A percentile compares a stretch with the other conserved stretches of the same genome.
Conservation (phyloP, 2,113 vertebrate species). For the Paradoxurus hermaphroditus region DNA sequence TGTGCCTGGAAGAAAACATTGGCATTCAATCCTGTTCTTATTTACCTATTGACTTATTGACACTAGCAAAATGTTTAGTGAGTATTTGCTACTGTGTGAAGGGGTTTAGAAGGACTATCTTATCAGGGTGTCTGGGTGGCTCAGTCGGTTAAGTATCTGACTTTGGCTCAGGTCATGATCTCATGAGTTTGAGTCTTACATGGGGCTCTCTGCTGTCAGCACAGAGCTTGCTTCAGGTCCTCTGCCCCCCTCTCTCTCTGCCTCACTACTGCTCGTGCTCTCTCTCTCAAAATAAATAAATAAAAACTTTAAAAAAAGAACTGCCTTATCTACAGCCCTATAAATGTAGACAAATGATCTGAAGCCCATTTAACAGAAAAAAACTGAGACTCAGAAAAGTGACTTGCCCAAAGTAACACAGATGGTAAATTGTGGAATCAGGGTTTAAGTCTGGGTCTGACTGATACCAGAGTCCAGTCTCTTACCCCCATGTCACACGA, state of each 20-base stretch:
- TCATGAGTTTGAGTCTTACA: no score
- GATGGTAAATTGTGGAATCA: not conserved
- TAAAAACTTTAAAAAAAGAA: no score
- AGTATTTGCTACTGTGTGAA: not conserved
- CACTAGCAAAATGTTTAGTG: not conserved
- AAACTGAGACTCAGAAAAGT: slow-evolving; percentile 11
- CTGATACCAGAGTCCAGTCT: not conserved
- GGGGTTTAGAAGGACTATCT: not conserved
- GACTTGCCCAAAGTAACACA: not conserved
- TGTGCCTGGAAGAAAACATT: slow-evolving; percentile 87
- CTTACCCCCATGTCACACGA: not conserved
- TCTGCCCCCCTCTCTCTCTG: no score
- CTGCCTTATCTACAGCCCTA: not conserved
- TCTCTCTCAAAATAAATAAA: no score
- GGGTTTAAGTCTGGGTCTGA: not conserved
- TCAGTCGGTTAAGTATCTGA: no score
- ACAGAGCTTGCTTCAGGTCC: no score
- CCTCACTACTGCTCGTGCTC: no score
- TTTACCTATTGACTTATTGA: not conserved
- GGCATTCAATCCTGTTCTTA: not conserved
- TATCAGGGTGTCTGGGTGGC: no score
- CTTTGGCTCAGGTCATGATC: no score
- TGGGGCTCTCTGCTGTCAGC: no score
- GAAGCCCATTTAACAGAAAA: slow-evolving; percentile 14
- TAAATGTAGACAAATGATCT: not conserved